Evolutionary conservation across 2,797 vertebrate genomes (phyloP), one percentile per base, ranked within the genome.

Genomic region (Etheostoma perlongum): DNA sequence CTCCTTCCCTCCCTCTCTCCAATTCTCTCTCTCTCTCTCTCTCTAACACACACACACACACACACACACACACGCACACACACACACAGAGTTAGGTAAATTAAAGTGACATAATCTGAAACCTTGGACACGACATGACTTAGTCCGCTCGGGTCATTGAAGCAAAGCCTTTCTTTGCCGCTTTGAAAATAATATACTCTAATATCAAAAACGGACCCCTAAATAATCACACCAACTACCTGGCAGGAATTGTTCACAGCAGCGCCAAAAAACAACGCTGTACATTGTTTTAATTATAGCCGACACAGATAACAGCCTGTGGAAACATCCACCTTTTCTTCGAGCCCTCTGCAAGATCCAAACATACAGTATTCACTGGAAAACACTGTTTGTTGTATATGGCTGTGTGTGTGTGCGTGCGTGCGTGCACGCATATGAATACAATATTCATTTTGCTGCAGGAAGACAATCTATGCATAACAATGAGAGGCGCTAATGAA

Each of bases 381-480:
- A 95, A 90, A 95, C 84, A 88, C 90, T 12, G 79, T 82, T 85
- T 81, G 64, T 74, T 64, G 88, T 83, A 60, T 75, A 80, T 92
- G 91, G 85, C 91, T 92, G 95, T 23, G 49, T 90, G 91, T 57
- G 8, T 10, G 33, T 10, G 33, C 7, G 2, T 2, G 9, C 10
- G 10, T 40, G 36, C 10, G 3, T 11, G 36, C 36, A 40, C 78
- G 94, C 91, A 87, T 88, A 94, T 95, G 96, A 97, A 97, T 97
- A 97, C 96, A 97, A 97, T 96, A 98, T 97, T 97, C 97, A 97
- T 98, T 99, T 97, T 99, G 96, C 98, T 99, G 97, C 98, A 99
- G 97, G 96, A 98, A 97, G 97, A 98, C 97, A 97, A 96, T 96
- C 97, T 96, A 96, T 98, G 98, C 97, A 99, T 98, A 98, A 98